Evolutionary conservation across 2,797 vertebrate genomes (phyloP).

Genomic region (Acestrorhynchus altus): DNA sequence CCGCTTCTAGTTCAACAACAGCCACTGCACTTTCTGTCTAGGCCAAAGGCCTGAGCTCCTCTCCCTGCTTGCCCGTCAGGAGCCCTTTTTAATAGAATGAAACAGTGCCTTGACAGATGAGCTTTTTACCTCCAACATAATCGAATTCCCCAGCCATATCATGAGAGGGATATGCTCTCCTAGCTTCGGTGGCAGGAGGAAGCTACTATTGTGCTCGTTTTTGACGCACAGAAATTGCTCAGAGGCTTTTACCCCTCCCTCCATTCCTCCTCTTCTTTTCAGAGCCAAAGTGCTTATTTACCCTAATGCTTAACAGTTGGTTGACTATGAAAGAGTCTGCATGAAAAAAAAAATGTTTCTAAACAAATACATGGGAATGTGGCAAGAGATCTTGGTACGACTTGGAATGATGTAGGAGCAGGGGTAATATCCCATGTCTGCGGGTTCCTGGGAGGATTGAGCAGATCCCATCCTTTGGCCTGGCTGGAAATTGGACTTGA

Average conservation of each 20-base stretch:
- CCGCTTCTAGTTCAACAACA: conserved; percentile 7
- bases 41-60: conserved; percentile 11
- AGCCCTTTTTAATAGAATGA: conserved; percentile 55
- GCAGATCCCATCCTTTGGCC: conserved; percentile 27
- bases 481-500: conserved; percentile 48
- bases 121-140: conserved; percentile 62
- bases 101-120: conserved; percentile 61
- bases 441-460: conserved; percentile 22
- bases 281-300: conserved; percentile 52
- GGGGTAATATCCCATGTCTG: conserved; percentile 46
- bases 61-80: conserved; percentile 28
- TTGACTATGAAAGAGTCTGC: conserved; percentile 27
- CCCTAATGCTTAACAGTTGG: conserved; percentile 45
- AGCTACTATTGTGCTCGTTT: conserved; percentile 41
- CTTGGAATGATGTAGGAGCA: conserved; percentile 29
- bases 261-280: neutral
- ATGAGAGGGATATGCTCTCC: conserved; percentile 46
- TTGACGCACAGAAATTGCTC: conserved; percentile 41
- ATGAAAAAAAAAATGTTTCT: conserved; percentile 25
- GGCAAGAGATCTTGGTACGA: conserved; percentile 13
- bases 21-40: conserved; percentile 19
- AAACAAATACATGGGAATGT: conserved; percentile 41
- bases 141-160: conserved; percentile 54
- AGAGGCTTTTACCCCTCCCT: conserved; percentile 17
- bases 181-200: conserved; percentile 35